Base-by-base conservation (phyloP, 2,797 vertebrate genomes). In the Sternarchorhynchus goeldii region DNA sequence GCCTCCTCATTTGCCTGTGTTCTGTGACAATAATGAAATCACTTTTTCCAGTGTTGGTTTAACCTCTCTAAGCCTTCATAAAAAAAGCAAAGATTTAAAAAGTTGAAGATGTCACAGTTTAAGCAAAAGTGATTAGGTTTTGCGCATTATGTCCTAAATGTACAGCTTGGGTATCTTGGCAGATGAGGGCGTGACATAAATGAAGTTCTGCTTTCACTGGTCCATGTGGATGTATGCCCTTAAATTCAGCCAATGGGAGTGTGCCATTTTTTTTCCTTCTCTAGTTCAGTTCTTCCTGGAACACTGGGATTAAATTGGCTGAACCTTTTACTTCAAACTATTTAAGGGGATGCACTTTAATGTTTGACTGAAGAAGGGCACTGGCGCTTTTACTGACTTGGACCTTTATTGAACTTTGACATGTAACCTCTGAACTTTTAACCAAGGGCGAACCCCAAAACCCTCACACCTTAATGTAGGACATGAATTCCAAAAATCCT, bases 191-290 rank as follows among this genome's bases (percentile, higher is more conserved):
- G 56, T 76, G 62, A 53, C 18, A 7, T 67, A 64, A 32, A 25
- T 74, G 73, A 59, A 21, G 39, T 53, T 84, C 63, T 45, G 68
- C 59, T 73, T 76, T 75, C n/a, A 55, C 64, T 20, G 65, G 74
- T 75, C 83, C 81, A 76, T 83, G 74, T 85, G 75, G 82, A 78
- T 75, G 66, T 67, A 58, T 67, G 63, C 75, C 80, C 73, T 76
- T 81, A 72, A 79, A 79, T 79, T 67, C 73, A 76, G 39, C 73
- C 71, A 76, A 39, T 75, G 50, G 39, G 59, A 75, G 76, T 12
- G 21, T 53, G 14, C 12, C 6, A 58, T 21, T 59, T 74, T 58
- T 75, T 76, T 64, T 21, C 20, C 68, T 64, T 21, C 20, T 55
- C 31, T 20, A 36, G 29, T 20, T 53, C 31, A 39, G 12, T 14